These are phyloP conservation scores for Stomatorhinus walkeri DNA, from an alignment of 2,797 vertebrate genomes.

Conservation along the genomic window DNA sequence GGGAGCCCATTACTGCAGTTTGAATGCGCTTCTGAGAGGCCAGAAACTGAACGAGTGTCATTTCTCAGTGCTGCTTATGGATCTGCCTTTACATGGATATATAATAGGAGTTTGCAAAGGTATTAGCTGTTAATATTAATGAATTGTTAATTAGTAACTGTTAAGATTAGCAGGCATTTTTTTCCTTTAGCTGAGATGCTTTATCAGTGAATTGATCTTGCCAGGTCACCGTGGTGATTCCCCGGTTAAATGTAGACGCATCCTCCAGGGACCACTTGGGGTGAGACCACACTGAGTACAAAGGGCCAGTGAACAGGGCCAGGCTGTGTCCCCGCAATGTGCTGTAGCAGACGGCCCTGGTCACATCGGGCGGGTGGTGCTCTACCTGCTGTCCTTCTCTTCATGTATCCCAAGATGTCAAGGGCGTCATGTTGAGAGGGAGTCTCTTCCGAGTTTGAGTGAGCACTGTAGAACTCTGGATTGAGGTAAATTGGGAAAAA, in stretches of 20 bases:
- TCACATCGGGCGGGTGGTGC: neutral
- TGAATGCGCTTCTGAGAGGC: neutral
- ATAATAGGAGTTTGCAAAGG: neutral
- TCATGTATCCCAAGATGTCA: neutral
- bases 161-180: neutral
- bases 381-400: neutral
- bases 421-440: neutral
- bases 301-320: neutral
- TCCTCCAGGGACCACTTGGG: neutral
- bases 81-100: neutral
- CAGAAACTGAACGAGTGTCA: neutral
- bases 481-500: neutral
- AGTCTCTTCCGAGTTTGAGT: neutral
- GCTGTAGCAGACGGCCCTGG: neutral
- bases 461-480: neutral
- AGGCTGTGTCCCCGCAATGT: neutral
- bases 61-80: neutral
- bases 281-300: neutral
- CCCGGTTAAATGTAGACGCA: neutral
- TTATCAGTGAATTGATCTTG: neutral
- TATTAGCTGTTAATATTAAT: neutral
- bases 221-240: neutral
- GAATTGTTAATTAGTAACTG: neutral
- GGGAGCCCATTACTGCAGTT: slow-evolving; percentile 29
- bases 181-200: neutral